Evolutionary conservation across 2,113 vertebrate species (phyloP), one percentile per base, ranked within the genome.

Genomic region (Dasyprocta punctata): DNA sequence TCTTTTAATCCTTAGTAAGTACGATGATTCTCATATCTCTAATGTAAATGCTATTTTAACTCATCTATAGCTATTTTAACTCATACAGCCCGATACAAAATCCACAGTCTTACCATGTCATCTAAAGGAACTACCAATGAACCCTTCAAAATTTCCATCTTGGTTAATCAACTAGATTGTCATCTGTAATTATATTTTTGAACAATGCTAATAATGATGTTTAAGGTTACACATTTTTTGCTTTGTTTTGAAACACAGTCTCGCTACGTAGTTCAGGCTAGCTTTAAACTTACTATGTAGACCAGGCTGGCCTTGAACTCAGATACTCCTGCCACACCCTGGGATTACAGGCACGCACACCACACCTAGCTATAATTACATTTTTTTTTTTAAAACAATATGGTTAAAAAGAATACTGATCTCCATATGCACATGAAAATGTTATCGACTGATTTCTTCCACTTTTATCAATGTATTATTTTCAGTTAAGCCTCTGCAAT

Each of bases 51-150:
- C n/a, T 73, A 83, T 49, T 96, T 86, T 95, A 92, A 95, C 19
- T 89, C 24, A 94, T 4, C 17, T 52, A 92, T 12, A 78, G 65
- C n/a, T 75, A 87, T 52, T 96, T 86, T 95, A 92, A 96, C 16
- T 89, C 19, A 94, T 5, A 30, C 26, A 92, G 44, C 36, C 41
- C 83, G 26, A 96, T 81, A 69, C 20, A 78, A 38, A 95, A 86
- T 33, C 9, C n/a, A 92, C n/a, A 92, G 63, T 95, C 56, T 89
- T 56, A 88, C 24, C 19, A 54, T n/a, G 71, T 47, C 33, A 44
- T 91, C 16, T 80, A 63, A 87, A 90, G 54, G 19, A 89, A 96
- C 44, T 85, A 90, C 6, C 91, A 89, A 83, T 91, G 16, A 96
- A 89, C 30, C 69, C 47, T 94, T 1, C 49, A 92, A 86, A 86